Evolutionary conservation across 2,888 invertebrate species (phyloP).

Genomic region (Altica lythri): DNA sequence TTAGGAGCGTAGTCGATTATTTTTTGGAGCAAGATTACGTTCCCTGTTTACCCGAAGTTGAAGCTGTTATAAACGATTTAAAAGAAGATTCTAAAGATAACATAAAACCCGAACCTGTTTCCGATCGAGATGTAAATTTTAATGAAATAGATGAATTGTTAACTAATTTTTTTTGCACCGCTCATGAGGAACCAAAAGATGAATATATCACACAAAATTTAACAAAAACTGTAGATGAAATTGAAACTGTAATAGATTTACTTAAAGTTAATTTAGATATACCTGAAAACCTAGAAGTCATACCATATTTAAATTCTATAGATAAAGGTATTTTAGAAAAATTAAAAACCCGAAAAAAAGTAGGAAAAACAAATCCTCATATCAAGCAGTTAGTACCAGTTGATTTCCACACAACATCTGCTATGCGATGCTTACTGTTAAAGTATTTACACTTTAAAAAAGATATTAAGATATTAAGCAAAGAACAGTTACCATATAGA

Average conservation of each 20-base stretch:
- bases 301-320: slow-evolving; percentile 37
- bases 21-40: slow-evolving; percentile 26
- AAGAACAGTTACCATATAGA: background rate
- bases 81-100: slow-evolving; percentile 2
- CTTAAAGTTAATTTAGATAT: slow-evolving; percentile 39
- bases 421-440: slow-evolving; percentile 41
- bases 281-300: slow-evolving; percentile 37
- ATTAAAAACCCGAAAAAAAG: slow-evolving; percentile 10
- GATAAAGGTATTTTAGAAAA: slow-evolving; percentile 41
- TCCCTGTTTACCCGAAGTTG: slow-evolving; percentile 32
- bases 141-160: slow-evolving; percentile 39
- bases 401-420: slow-evolving; percentile 39
- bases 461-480: background rate
- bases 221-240: slow-evolving; percentile 30
- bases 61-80: slow-evolving; percentile 7
- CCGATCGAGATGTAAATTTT: no score
- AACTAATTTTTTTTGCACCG: slow-evolving; percentile 40
- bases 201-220: slow-evolving; percentile 10
- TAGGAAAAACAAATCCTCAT: no score
- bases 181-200: slow-evolving; percentile 1
- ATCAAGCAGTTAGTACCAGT: slow-evolving; percentile 38
- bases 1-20: slow-evolving; percentile 30
- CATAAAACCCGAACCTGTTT: no score
- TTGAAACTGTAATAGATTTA: slow-evolving; percentile 33
- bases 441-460: slow-evolving; percentile 31